Conservation (phyloP, 2,797 vertebrate species). For the Sciurus vulgaris region DNA sequence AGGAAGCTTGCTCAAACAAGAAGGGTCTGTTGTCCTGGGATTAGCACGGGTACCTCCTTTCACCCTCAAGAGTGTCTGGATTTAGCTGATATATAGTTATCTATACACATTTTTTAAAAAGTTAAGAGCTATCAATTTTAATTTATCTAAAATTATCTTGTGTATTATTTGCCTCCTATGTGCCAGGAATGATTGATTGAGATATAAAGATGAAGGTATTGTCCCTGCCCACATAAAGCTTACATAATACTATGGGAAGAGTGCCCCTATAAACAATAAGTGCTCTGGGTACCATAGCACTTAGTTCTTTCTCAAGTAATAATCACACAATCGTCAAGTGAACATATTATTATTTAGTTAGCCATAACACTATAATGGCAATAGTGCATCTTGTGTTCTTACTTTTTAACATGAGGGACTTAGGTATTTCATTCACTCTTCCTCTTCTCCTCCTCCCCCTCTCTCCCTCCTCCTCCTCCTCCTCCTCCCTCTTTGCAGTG, state of each 20-base stretch:
- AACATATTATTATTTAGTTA: neutral
- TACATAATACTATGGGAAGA: neutral
- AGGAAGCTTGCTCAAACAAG: neutral
- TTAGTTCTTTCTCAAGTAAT: neutral
- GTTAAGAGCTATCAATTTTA: neutral
- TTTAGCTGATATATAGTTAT: neutral
- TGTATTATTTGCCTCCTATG: neutral
- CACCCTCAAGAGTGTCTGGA: neutral
- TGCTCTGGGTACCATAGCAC: too few relatives aligned
- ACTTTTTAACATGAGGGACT: slow-evolving; percentile 37
- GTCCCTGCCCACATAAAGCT: neutral
- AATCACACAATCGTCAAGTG: neutral
- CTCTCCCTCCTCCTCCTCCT: neutral
- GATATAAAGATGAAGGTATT: neutral
- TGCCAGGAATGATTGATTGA: neutral
- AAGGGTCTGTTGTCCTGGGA: neutral
- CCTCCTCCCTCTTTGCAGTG: neutral
- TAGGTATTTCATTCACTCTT: neutral
- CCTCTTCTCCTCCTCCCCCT: neutral
- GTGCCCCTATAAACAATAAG: neutral
- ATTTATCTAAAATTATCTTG: slow-evolving; percentile 22
- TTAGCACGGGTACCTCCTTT: neutral
- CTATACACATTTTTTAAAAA: neutral
- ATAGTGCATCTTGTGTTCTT: neutral
- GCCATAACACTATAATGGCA: neutral